phyloP scores from a whole-genome alignment of 2,888 invertebrate species.

The Sialis fuliginosa region DNA sequence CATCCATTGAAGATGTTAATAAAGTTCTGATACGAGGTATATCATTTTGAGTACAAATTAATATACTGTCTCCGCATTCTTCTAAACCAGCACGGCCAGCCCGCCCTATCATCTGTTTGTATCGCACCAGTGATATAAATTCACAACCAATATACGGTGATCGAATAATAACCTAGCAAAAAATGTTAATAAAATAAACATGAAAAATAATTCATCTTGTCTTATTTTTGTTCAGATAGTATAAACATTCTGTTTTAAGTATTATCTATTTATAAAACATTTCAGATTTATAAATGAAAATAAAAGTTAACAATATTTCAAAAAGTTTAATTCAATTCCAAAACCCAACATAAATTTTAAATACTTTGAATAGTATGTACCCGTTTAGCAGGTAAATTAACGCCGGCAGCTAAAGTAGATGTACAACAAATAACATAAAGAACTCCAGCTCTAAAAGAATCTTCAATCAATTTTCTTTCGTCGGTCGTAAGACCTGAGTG shows the following conservation, averaged over 20 bases:
- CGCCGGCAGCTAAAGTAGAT: slow-evolving; percentile 93
- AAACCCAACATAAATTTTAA: not conserved
- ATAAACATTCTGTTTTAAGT: not conserved
- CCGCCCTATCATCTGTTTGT: slow-evolving; percentile 91
- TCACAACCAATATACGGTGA: slow-evolving; percentile 65
- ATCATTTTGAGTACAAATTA: slow-evolving; percentile 52
- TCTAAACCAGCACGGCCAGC: slow-evolving; percentile 85
- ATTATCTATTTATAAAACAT: not conserved
- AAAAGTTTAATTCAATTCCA: not conserved
- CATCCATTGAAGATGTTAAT: slow-evolving; percentile 47
- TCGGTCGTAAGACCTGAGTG: slow-evolving; percentile 82
- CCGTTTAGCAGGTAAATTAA: slow-evolving; percentile 85
- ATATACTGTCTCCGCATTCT: slow-evolving; percentile 67
- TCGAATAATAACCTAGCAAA: slow-evolving; percentile 49
- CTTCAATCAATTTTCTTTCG: slow-evolving; percentile 72
- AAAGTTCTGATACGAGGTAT: slow-evolving; percentile 34
- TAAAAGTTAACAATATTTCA: not conserved
- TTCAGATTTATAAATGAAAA: not conserved
- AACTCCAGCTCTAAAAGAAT: slow-evolving; percentile 64
- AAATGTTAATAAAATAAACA: not conserved
- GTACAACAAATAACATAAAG: slow-evolving; percentile 85
- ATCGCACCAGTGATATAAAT: slow-evolving; percentile 57
- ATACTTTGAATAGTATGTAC: slow-evolving; percentile 22
- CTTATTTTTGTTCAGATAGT: not conserved
- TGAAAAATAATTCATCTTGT: not conserved